A percentile compares a stretch with the other conserved stretches of the same genome.
Evolutionary conservation across 2,888 invertebrate genomes (phyloP).

Genomic region (Diaperis boleti): DNA sequence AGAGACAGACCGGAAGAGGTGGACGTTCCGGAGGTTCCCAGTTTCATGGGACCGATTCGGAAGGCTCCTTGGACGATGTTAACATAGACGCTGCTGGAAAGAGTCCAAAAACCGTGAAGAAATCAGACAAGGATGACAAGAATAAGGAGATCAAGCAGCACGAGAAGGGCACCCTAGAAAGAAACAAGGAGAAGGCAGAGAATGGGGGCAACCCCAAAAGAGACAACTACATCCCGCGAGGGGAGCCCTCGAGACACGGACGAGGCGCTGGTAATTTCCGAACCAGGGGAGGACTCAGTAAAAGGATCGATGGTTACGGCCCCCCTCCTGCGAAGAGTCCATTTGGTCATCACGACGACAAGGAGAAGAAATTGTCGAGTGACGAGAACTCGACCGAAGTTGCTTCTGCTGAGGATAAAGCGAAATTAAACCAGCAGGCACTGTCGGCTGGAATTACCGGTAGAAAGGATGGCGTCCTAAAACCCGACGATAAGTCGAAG

Average conservation of each 20-base stretch:
- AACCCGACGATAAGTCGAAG: conserved; percentile 47
- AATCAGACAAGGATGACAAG: conserved; percentile 72
- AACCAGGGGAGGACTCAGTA: conserved; percentile 68
- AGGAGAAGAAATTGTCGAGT: conserved; percentile 57
- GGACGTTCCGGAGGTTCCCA: conserved; percentile 46
- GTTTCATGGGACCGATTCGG: conserved; percentile 77
- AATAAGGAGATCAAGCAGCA: conserved; percentile 60
- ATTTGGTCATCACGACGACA: conserved; percentile 69
- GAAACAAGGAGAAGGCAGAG: conserved; percentile 59
- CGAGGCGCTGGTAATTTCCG: conserved; percentile 71
- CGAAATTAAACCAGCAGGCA: conserved; percentile 76
- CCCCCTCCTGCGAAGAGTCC: conserved; percentile 86
- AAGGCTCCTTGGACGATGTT: conserved; percentile 80
- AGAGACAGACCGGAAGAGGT: conserved; percentile 45
- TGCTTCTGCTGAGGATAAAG: conserved; percentile 71
- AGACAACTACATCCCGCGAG: conserved; percentile 87
- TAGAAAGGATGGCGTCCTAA: conserved; percentile 42
- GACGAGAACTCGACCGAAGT: conserved; percentile 52
- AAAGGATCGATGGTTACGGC: conserved; percentile 80
- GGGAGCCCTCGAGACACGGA: conserved; percentile 90
- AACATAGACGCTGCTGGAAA: conserved; percentile 64
- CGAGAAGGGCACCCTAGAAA: conserved; percentile 51
- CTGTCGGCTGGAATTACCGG: conserved; percentile 76
- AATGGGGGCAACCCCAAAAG: conserved; percentile 61
- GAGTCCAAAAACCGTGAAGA: conserved; percentile 69